Percentiles rank a stretch among this genome's conserved stretches.
Conservation (phyloP, 1,140 invertebrate species). For the Diabrotica undecimpunctata region DNA sequence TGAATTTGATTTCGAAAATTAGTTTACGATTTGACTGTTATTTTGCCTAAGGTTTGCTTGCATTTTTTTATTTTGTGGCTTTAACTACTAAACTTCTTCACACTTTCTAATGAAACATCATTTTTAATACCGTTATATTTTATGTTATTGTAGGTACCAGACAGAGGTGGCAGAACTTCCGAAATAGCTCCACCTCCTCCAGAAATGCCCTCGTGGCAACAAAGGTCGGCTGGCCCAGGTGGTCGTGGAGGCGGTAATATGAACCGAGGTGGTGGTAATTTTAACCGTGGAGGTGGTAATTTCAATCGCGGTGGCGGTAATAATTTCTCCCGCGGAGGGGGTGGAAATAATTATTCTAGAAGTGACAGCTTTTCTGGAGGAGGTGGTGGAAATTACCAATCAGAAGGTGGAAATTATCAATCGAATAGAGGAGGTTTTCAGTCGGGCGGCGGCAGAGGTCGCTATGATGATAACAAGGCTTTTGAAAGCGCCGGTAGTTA, state of each 20-base stretch:
- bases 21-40: too few relatives aligned
- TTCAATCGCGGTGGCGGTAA: conserved; percentile 35
- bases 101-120: too few relatives aligned
- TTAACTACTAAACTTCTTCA: too few relatives aligned
- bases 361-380: conserved; percentile 21
- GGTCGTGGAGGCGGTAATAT: conserved; percentile 35
- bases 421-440: conserved; percentile 16
- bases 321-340: conserved; percentile 21
- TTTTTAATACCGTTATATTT: not conserved
- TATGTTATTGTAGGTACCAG: conserved; percentile 62
- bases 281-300: conserved; percentile 34
- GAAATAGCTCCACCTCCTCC: conserved; percentile 88
- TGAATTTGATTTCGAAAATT: too few relatives aligned
- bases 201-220: conserved; percentile 93
- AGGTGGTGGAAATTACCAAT: conserved; percentile 16
- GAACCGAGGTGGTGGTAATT: conserved; percentile 33
- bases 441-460: conserved; percentile 9
- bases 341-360: conserved; percentile 19
- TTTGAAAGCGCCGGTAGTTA: conserved; percentile 24
- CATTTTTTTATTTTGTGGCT: too few relatives aligned
- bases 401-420: conserved; percentile 24
- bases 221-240: conserved; percentile 48
- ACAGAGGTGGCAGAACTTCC: conserved; percentile 83
- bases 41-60: too few relatives aligned
- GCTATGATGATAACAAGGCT: conserved; percentile 18